Evolutionary conservation across 2,113 vertebrate genomes (phyloP).

Genomic region (Aplodontia rufa): DNA sequence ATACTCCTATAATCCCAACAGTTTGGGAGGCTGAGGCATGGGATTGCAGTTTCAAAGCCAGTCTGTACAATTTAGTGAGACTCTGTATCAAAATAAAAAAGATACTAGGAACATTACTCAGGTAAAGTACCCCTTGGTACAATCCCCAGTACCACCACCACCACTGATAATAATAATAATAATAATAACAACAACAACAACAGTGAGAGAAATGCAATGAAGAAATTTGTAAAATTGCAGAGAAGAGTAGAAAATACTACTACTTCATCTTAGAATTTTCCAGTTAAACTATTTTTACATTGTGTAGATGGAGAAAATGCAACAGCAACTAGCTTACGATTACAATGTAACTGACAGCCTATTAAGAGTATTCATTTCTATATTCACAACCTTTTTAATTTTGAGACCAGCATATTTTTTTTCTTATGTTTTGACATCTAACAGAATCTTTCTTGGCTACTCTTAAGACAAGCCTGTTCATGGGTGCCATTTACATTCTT

Average conservation of each 20-base stretch:
- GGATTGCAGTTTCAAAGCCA: too few species aligned
- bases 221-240: background rate
- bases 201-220: background rate
- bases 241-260: background rate
- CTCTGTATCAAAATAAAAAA: too few species aligned
- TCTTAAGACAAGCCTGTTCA: background rate
- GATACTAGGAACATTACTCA: too few species aligned
- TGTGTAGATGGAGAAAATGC: background rate
- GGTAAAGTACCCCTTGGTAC: too few species aligned
- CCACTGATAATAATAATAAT: too few species aligned
- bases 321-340: background rate
- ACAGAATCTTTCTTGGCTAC: background rate
- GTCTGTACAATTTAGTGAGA: too few species aligned
- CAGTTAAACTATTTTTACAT: background rate
- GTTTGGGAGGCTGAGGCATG: too few species aligned
- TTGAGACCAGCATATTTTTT: background rate
- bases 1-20: too few species aligned
- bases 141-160: too few species aligned
- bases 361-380: background rate
- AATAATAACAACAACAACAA: too few species aligned
- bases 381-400: background rate
- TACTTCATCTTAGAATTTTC: background rate
- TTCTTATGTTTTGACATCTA: background rate
- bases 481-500: background rate
- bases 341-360: background rate